Evolutionary conservation across 2,888 invertebrate genomes (phyloP).

Genomic region (Julus scanicus): DNA sequence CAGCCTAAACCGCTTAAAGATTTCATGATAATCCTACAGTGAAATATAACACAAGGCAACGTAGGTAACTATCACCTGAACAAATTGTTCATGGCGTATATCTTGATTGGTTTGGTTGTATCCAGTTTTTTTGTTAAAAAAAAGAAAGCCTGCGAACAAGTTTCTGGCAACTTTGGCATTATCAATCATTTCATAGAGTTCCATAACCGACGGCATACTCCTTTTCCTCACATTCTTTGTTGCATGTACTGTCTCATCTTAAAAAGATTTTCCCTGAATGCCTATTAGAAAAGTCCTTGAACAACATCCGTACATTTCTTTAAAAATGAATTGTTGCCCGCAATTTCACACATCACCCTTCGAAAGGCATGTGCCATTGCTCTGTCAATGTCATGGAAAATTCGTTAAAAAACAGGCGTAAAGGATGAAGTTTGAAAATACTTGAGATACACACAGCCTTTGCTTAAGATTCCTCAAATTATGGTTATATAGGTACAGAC

Average conservation of each 20-base stretch:
- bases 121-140: background rate
- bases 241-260: background rate
- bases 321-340: background rate
- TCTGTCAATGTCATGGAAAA: background rate
- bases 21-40: background rate
- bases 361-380: background rate
- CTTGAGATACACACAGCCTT: no score
- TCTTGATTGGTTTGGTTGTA: constrained; percentile 33
- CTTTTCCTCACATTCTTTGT: background rate
- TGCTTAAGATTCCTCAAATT: no score
- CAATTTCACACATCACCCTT: background rate
- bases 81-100: background rate
- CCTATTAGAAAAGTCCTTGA: constrained; percentile 17
- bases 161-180: background rate
- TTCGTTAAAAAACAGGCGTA: background rate
- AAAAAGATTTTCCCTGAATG: background rate
- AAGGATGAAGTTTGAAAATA: no score
- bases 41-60: background rate
- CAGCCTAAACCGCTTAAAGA: background rate
- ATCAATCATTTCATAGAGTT: background rate
- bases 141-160: background rate
- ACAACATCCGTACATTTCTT: background rate
- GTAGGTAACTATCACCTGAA: background rate
- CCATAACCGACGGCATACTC: background rate
- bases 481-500: no score